Evolutionary conservation across 1,140 invertebrate species (phyloP).

Genomic region (Anadara kagoshimensis): DNA sequence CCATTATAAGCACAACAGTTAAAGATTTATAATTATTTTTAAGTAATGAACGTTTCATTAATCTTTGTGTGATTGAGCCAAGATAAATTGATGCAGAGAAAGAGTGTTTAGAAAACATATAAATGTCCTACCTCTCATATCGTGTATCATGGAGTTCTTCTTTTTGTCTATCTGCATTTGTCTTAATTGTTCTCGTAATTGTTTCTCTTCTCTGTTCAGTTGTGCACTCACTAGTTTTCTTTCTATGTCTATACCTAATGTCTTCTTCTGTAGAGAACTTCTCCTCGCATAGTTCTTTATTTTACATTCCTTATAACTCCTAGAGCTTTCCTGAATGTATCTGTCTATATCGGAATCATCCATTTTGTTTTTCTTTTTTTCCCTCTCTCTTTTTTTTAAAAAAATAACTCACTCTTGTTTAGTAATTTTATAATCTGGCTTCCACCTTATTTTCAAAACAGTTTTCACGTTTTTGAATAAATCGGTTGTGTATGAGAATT

Average conservation of each 20-base stretch:
- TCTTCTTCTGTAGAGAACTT: conserved; percentile 57
- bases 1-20: too few relatives aligned
- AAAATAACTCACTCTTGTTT: background rate
- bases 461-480: too few relatives aligned
- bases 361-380: conserved; percentile 25
- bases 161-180: conserved; percentile 57
- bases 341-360: conserved; percentile 42
- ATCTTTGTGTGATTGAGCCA: too few relatives aligned
- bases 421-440: background rate
- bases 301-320: conserved; percentile 54
- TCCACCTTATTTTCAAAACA: too few relatives aligned
- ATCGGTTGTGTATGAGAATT: too few relatives aligned
- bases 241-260: conserved; percentile 51
- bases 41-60: too few relatives aligned
- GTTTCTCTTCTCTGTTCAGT: conserved; percentile 52
- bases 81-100: too few relatives aligned
- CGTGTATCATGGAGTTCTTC: conserved; percentile 33
- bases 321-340: conserved; percentile 55
- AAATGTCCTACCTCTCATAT: conserved; percentile 47
- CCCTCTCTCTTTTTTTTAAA: too few relatives aligned
- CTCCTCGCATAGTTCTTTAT: conserved; percentile 55
- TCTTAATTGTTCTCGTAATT: conserved; percentile 50
- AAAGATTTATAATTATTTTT: too few relatives aligned
- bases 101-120: too few relatives aligned
- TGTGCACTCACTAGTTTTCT: conserved; percentile 42